Percentiles rank a stretch among this genome's conserved stretches.
phyloP scores from a whole-genome alignment of 92 coral and sea anemone genomes.

The Epizoanthus rinbou region DNA sequence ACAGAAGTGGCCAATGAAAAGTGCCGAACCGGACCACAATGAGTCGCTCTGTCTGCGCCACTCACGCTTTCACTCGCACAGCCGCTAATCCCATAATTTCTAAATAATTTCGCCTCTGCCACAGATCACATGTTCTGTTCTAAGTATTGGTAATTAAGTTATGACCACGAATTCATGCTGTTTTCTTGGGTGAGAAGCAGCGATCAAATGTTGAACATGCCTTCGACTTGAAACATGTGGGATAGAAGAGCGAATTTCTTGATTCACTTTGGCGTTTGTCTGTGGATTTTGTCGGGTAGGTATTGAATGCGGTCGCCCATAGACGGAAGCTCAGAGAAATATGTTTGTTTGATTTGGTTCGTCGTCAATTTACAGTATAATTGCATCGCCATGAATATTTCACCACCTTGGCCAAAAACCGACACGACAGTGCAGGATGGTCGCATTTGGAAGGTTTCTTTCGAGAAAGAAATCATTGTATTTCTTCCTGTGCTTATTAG shows the following conservation, averaged over 20 bases:
- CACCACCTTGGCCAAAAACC: slow-evolving; percentile 87
- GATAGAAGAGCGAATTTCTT: slow-evolving; percentile 37
- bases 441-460: slow-evolving; percentile 33
- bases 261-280: slow-evolving; percentile 51
- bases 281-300: slow-evolving; percentile 74
- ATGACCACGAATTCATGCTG: slow-evolving; percentile 59
- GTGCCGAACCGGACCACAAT: slow-evolving; percentile 13
- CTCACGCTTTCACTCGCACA: slow-evolving; percentile 24
- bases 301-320: slow-evolving; percentile 33
- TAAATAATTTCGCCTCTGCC: slow-evolving; percentile 56
- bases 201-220: slow-evolving; percentile 42
- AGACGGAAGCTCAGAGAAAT: slow-evolving; percentile 51
- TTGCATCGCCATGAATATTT: slow-evolving; percentile 89
- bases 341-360: slow-evolving; percentile 95
- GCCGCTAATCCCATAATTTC: slow-evolving; percentile 89
- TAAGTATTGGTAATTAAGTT: slow-evolving; percentile 46
- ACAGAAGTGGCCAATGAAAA: slow-evolving; percentile 60
- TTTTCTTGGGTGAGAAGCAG: slow-evolving; percentile 58
- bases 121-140: slow-evolving; percentile 67
- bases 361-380: slow-evolving; percentile 98
- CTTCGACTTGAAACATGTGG: slow-evolving; percentile 38
- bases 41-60: slow-evolving; percentile 4
- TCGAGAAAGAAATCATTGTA: slow-evolving; percentile 15
- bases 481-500: background rate
- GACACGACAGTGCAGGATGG: slow-evolving; percentile 3